A percentile compares a stretch with the other conserved stretches of the same genome.
Evolutionary conservation across 1,140 invertebrate species (phyloP).

Genomic region (Zaprionus camerounensis): DNA sequence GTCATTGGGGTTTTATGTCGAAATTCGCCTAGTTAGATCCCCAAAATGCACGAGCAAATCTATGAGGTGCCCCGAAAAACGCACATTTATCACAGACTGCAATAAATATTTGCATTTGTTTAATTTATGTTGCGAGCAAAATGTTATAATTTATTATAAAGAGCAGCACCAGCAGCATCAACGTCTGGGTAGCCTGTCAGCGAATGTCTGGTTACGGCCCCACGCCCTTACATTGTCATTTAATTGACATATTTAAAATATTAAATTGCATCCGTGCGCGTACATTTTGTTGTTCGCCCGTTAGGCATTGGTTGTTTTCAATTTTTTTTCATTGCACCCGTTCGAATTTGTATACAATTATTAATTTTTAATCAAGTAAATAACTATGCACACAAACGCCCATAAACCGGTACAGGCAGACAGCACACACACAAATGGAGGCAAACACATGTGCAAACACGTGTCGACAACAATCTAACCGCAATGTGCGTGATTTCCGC

Average conservation of each 20-base stretch:
- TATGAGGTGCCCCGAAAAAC: neutral
- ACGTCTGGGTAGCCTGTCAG: conserved; percentile 59
- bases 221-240: conserved; percentile 17
- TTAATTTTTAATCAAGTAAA: conserved; percentile 82
- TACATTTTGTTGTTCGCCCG: conserved; percentile 46
- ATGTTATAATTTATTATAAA: conserved; percentile 74
- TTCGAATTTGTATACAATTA: conserved; percentile 64
- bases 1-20: neutral
- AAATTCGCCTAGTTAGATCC: neutral
- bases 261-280: conserved; percentile 80
- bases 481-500: conserved; percentile 63
- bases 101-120: conserved; percentile 66
- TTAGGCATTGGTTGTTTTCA: conserved; percentile 35
- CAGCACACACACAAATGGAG: neutral
- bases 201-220: conserved; percentile 52
- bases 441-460: conserved; percentile 3
- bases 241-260: conserved; percentile 83
- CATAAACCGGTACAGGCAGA: conserved; percentile 21
- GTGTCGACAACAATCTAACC: conserved; percentile 52
- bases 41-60: neutral
- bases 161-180: conserved; percentile 43
- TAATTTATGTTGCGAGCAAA: conserved; percentile 52
- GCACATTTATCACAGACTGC: conserved; percentile 56
- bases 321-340: conserved; percentile 14
- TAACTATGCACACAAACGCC: conserved; percentile 52